Evolutionary conservation across 2,113 vertebrate genomes (phyloP), one percentile per base, ranked within the genome.

Genomic region (Sebastes fasciatus): DNA sequence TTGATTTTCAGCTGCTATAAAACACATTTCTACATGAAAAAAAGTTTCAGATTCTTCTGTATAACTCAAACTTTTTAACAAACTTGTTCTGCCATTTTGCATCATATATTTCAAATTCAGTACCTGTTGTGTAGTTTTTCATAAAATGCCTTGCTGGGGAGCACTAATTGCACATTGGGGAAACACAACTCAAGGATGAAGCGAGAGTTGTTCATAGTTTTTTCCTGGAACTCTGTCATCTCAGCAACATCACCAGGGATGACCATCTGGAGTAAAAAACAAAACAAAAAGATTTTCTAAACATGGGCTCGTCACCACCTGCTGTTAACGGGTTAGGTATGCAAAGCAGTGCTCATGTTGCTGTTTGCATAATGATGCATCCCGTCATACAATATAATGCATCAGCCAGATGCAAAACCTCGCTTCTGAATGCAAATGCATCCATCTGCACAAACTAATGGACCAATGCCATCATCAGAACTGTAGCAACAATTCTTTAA

Each of bases 191-290:
- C 98, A 77, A 99, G 91, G 19, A 98, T 96, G 73, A 97, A 99
- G 67, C 96, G 97, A 61, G 97, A 99, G 93, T 96, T 99, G 91
- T 95, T 98, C 88, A 97, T 97, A 14, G 97, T 97, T 95, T 99
- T 99, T 76, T 99, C 98, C 88, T 99, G 98, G 94, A 99, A 99
- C 72, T 98, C 97, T 0, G 96, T 97, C 97, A 99, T 99, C 89
- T 99, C 98, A 51, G 94, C 82, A 46, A 96, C 93, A 88, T 99
- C 98, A 77, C 98, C 98, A 8, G 98, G 98, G 94, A 99, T 99
- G 80, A 99, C 96, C 98, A 99, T 98, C 98, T 99, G 91, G 64
- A 93, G 90, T 74, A 86, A 90, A 21, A 78, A 87, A 62, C 80
- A 6, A 75, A 7, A 0, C n/a, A 4, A 52, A 23, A 46, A 74